A percentile compares a stretch with the other conserved stretches of the same genome.
Conservation (phyloP, 2,113 vertebrate genomes). For the Onychorhynchus coronatus region DNA sequence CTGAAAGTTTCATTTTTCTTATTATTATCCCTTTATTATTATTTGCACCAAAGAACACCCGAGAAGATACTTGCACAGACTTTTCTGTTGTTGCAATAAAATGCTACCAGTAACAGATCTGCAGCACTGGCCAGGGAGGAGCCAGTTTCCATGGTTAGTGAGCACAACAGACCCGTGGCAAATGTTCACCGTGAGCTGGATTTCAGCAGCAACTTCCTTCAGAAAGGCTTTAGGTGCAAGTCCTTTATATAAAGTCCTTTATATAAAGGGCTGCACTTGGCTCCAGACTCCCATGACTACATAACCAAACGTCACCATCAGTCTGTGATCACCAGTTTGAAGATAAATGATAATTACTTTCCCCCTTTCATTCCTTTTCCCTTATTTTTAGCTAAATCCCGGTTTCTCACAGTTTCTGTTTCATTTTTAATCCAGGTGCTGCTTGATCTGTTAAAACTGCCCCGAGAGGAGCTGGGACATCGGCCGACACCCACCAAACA, state of each 20-base stretch:
- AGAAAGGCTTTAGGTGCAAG: background rate
- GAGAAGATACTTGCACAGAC: background rate
- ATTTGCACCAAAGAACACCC: background rate
- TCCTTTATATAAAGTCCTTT: background rate
- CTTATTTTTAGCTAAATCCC: background rate
- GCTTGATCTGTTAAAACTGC: background rate
- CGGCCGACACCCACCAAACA: fast-evolving
- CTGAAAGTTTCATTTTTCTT: background rate
- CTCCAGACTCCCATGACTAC: background rate
- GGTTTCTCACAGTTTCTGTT: background rate
- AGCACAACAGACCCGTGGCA: background rate
- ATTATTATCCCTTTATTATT: background rate
- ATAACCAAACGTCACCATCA: background rate
- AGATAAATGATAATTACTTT: background rate
- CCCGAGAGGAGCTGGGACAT: background rate
- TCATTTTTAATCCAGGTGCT: background rate
- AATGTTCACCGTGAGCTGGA: background rate
- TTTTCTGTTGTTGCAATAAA: background rate
- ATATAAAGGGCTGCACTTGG: background rate
- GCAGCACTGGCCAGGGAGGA: slow-evolving; percentile 12
- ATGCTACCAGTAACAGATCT: background rate
- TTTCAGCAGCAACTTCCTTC: background rate
- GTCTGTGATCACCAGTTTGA: background rate
- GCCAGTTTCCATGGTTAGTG: slow-evolving; percentile 39
- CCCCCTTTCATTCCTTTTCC: background rate